phyloP scores from a whole-genome alignment of 2,797 vertebrate genomes.

The Eulemur coronatus region DNA sequence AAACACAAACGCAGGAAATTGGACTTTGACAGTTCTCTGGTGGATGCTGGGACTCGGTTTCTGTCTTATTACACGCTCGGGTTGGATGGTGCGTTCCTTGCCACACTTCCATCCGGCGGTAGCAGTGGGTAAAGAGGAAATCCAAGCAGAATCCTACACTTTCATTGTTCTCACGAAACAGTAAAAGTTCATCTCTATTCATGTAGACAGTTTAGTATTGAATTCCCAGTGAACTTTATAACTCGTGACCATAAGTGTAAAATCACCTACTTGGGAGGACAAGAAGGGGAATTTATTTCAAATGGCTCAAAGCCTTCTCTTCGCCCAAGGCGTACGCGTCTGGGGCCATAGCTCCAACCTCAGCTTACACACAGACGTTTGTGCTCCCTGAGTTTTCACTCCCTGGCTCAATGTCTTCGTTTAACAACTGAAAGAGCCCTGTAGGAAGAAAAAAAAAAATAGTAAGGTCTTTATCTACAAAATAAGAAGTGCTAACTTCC shows the following conservation, averaged over 20 bases:
- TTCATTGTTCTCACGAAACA: not conserved
- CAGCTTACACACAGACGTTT: rapidly evolving
- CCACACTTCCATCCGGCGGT: rapidly evolving
- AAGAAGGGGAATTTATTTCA: not conserved
- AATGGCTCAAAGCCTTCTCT: too few relatives aligned
- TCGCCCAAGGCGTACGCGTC: rapidly evolving
- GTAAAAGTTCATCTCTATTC: not conserved
- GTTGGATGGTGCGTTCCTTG: rapidly evolving
- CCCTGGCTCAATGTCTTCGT: not conserved
- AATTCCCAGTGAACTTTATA: not conserved
- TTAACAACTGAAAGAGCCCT: not conserved
- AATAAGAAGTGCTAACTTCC: not conserved
- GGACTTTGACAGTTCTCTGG: not conserved
- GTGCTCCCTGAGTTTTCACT: not conserved
- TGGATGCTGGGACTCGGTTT: rapidly evolving
- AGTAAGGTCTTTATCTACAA: not conserved
- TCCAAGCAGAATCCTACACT: not conserved
- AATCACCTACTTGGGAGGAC: not conserved
- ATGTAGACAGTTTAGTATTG: not conserved
- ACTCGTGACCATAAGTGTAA: too few relatives aligned
- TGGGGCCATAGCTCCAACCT: not conserved
- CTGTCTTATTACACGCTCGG: rapidly evolving
- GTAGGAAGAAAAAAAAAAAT: not conserved
- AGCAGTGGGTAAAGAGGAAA: not conserved
- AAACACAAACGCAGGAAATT: not conserved